These are phyloP conservation scores for Brenthis daphne DNA, from an alignment of 2,888 invertebrate genomes.

Conservation along the genomic window DNA sequence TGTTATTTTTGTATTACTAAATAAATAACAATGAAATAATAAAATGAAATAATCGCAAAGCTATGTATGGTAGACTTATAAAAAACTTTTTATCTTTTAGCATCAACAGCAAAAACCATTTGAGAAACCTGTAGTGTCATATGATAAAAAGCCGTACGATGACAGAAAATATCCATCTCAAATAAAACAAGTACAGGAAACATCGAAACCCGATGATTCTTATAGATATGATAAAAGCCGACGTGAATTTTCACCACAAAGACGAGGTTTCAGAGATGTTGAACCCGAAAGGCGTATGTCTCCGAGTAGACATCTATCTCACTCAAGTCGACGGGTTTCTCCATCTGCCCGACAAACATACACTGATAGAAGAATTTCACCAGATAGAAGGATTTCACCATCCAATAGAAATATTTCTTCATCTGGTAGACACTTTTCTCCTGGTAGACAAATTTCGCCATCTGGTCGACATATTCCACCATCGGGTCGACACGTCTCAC, in stretches of 20 bases:
- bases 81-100: slow-evolving; percentile 10
- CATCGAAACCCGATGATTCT: slow-evolving; percentile 15
- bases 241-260: slow-evolving; percentile 27
- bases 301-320: slow-evolving; percentile 30
- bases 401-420: slow-evolving; percentile 39
- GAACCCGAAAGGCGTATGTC: slow-evolving; percentile 26
- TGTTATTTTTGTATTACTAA: neutral
- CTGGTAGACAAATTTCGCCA: slow-evolving; percentile 36
- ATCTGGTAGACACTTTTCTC: slow-evolving; percentile 27
- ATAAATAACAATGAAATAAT: too few relatives aligned
- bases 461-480: slow-evolving; percentile 13
- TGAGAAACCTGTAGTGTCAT: slow-evolving; percentile 27
- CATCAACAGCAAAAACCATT: slow-evolving; percentile 33
- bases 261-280: slow-evolving; percentile 21
- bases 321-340: slow-evolving; percentile 18
- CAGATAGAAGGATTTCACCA: slow-evolving; percentile 43
- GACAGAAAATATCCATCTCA: slow-evolving; percentile 32
- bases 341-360: slow-evolving; percentile 12
- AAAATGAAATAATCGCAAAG: too few relatives aligned
- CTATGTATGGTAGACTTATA: neutral
- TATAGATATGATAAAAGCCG: slow-evolving; percentile 23
- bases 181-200: slow-evolving; percentile 27
- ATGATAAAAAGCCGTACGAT: slow-evolving; percentile 33
- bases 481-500: slow-evolving; percentile 23
- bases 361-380: slow-evolving; percentile 40